A percentile compares a stretch with the other conserved stretches of the same genome.
These are phyloP conservation scores for Furcifer pardalis DNA, from an alignment of 2,797 vertebrate species.

Conservation along the genomic window DNA sequence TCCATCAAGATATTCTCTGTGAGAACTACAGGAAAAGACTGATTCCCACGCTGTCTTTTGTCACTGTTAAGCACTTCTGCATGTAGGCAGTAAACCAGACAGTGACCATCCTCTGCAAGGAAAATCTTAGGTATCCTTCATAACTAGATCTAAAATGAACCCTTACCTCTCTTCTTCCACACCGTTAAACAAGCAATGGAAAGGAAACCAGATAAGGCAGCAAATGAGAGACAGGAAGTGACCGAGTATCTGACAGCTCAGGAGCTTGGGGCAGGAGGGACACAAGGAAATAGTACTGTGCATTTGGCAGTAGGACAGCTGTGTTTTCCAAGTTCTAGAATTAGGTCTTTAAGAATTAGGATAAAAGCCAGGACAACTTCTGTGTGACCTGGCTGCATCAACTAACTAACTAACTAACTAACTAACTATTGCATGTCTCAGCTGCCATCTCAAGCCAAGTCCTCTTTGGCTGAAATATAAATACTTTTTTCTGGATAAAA, in stretches of 20 bases:
- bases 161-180: slow-evolving; percentile 34
- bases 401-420: slow-evolving; percentile 21
- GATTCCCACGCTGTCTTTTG: slow-evolving; percentile 62
- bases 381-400: slow-evolving; percentile 29
- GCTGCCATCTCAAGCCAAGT: slow-evolving; percentile 53
- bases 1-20: slow-evolving; percentile 32
- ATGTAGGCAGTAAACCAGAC: slow-evolving; percentile 59
- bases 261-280: background rate
- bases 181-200: slow-evolving; percentile 33
- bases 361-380: slow-evolving; percentile 14
- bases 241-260: slow-evolving; percentile 23
- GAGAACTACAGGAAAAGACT: slow-evolving; percentile 46
- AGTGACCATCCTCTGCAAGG: slow-evolving; percentile 56
- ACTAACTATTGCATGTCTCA: slow-evolving; percentile 2
- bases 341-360: background rate
- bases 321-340: slow-evolving; percentile 37
- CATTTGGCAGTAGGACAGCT: background rate
- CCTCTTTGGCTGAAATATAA: slow-evolving; percentile 50
- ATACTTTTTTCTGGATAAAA: slow-evolving; percentile 4
- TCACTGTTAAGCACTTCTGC: slow-evolving; percentile 5
- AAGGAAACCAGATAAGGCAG: slow-evolving; percentile 62
- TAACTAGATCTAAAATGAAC: slow-evolving; percentile 1
- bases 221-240: slow-evolving; percentile 39
- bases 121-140: slow-evolving; percentile 71
- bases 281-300: slow-evolving; percentile 30